Evolutionary conservation across 2,113 vertebrate species (phyloP), one percentile per base, ranked within the genome.

Genomic region (Labrus mixtus): DNA sequence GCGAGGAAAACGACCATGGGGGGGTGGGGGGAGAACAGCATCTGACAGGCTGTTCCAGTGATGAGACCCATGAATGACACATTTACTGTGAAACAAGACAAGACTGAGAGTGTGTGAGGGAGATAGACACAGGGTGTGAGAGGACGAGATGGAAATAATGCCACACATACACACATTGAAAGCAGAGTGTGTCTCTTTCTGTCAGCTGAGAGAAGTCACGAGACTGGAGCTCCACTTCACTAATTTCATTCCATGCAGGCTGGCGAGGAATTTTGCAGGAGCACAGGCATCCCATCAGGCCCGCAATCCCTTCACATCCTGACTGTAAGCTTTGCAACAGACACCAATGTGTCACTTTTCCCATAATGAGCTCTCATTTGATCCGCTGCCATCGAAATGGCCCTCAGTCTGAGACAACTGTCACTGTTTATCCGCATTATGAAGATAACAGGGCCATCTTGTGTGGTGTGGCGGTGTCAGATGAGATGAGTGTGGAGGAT

Each of bases 1-100:
- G 65, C 57, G 68, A 54, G 60, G 73, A 60, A 62, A 73, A 46
- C 45, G 57, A 60, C 74, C 23, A 39, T 4, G 16, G 22, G 1
- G 23, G 29, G 48, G n/a, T n/a, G 9, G 41, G 68, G 19, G 55
- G 20, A 37, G 54, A 37, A 12, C n/a, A 16, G 50, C 59, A 43
- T 83, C 72, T 83, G 76, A 78, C 82, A 82, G 59, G 63, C 79
- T 68, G 71, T 60, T 78, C 76, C 60, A 22, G 81, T 48, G 17
- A 76, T 60, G 62, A 87, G 81, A 88, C 83, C 76, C 79, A 54
- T 82, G 84, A 89, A 85, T 88, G 90, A 90, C 88, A 92, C 81
- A 76, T 88, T 92, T 85, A 84, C 81, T 68, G 64, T 70, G 74
- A 78, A 89, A 75, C 63, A 67, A 78, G 88, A 89, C 85, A 80